These are phyloP conservation scores for Epinotia ramella DNA, from an alignment of 2,888 invertebrate genomes.

Conservation along the genomic window DNA sequence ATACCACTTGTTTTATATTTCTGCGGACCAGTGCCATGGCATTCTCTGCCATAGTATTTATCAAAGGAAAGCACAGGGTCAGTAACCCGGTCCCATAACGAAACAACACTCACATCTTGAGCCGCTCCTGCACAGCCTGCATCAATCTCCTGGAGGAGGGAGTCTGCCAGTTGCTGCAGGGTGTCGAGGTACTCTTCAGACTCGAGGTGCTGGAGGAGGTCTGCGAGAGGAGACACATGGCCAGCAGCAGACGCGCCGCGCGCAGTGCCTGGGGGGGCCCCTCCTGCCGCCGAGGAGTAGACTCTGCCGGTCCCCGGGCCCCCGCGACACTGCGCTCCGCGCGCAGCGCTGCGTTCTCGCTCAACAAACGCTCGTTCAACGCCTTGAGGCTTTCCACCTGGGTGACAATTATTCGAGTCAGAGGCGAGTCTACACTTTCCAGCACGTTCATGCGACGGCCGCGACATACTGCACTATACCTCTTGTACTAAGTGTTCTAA, in stretches of 20 bases:
- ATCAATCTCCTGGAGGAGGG: conserved; percentile 92
- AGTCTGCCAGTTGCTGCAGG: conserved; percentile 93
- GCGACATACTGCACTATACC: no score
- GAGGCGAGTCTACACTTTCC: not conserved
- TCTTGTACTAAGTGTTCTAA: no score
- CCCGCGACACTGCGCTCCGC: conserved; percentile 88
- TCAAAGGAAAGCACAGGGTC: no score
- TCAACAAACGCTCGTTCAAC: conserved; percentile 88
- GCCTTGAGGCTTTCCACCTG: conserved; percentile 86
- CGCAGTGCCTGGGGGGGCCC: conserved; percentile 90
- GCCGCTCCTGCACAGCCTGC: conserved; percentile 88
- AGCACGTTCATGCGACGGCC: no score
- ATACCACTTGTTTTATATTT: no score
- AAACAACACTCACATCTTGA: conserved; percentile 85
- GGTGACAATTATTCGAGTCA: not conserved
- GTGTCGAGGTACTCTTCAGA: conserved; percentile 89
- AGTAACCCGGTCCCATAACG: not conserved
- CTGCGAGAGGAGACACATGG: conserved; percentile 94
- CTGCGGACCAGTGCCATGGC: no score
- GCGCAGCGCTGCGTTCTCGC: conserved; percentile 88
- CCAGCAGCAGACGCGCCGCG: conserved; percentile 89
- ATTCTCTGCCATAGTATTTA: no score
- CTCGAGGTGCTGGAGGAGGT: conserved; percentile 92
- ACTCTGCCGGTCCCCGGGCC: conserved; percentile 91
- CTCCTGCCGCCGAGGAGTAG: conserved; percentile 98